Evolutionary conservation across 2,113 vertebrate species (phyloP).

Genomic region (Notothenia rossii): DNA sequence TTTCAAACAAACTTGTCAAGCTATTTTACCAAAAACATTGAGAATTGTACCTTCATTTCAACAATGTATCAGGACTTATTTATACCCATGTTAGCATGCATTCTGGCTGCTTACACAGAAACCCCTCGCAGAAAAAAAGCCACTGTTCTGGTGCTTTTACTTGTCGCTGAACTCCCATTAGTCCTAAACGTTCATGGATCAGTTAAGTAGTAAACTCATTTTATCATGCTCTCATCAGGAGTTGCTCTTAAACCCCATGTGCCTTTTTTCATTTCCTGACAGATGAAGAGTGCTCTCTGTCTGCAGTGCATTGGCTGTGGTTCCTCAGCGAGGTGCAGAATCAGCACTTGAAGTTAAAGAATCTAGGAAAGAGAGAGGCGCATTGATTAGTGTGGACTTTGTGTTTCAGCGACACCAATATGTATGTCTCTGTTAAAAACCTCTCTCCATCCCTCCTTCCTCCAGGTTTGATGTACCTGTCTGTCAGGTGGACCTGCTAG

Average conservation of each 20-base stretch:
- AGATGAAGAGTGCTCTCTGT: conserved; percentile 38
- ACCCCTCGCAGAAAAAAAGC: no score
- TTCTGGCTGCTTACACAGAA: no score
- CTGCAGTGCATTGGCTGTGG: conserved; percentile 29
- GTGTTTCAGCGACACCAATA: not conserved
- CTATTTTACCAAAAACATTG: no score
- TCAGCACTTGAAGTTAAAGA: conserved; percentile 63
- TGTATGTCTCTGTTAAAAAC: not conserved
- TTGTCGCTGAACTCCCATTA: not conserved
- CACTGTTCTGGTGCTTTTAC: not conserved
- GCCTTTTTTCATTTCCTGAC: conserved; percentile 3
- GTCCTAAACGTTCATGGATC: not conserved
- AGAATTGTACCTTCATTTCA: no score
- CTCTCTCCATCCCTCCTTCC: not conserved
- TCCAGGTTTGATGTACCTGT: not conserved
- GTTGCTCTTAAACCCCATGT: not conserved
- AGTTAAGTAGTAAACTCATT: not conserved
- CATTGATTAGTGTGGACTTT: conserved; percentile 26
- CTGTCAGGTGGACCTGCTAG: conserved; percentile 8
- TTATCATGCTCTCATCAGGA: conserved; percentile 16
- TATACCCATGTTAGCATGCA: no score
- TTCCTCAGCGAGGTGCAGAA: conserved; percentile 46
- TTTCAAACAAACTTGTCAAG: no score
- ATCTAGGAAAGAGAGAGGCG: conserved; percentile 13
- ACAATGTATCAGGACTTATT: no score